Base-by-base conservation (phyloP, 2,888 invertebrate genomes). In the Melanargia galathea region DNA sequence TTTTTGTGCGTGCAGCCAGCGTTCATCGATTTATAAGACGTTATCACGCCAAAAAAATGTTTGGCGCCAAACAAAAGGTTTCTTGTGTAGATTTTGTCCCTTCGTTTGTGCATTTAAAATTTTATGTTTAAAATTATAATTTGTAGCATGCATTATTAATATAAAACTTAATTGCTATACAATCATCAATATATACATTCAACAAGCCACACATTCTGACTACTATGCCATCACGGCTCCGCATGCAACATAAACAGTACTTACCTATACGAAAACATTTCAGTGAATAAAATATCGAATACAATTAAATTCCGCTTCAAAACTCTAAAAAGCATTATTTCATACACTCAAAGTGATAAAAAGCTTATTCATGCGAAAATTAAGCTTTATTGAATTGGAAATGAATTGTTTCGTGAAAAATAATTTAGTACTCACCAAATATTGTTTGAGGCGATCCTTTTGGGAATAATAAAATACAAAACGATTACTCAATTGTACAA, bases 391-490 rank as follows among this genome's bases (percentile, higher is more conserved):
- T 55, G 40, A 55, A 55, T 55, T 5, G 16, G 16, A 55, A 38
- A 16, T 8, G 18, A 40, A 55, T 55, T 24, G 3, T 40, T 55
- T 40, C 24, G n/a, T 16, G 40, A 38, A 40, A 55, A 55, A 40
- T 40, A 24, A 55, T 40, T 33, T 16, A 35, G 51, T 52, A 81
- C 90, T 86, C 78, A 91, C 91, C 86, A 86, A 70, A 72, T 89
- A 81, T 67, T 78, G 76, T 73, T 79, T 80, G 69, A 81, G 72
- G 24, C 93, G 83, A 77, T 93, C 93, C 93, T 93, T 80, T 52
- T 67, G 63, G 61, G 79, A 77, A 77, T 78, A 76, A 74, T 81
- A 82, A 77, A 70, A 72, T 65, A 69, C 72, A 71, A 65, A 57
- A 67, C 63, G 59, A 61, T 70, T 66, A 73, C 65, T 71, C 66